Percentiles rank a stretch among this genome's conserved stretches.
Conservation (phyloP, 2,113 vertebrate species). For the Heterotis niloticus region DNA sequence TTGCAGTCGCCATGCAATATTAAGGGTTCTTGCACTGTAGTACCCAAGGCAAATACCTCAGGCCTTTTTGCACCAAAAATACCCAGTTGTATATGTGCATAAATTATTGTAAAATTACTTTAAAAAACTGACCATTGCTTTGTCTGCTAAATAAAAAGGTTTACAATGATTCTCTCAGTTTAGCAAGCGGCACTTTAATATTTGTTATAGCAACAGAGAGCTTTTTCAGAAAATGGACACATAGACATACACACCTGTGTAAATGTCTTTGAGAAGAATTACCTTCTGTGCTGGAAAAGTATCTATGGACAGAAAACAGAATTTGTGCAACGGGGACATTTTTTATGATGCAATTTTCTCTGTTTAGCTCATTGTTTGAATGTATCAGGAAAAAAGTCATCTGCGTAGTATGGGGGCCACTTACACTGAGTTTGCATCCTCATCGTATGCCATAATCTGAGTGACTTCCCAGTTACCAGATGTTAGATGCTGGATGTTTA, state of each 20-base stretch:
- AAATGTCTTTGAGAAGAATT: constrained; percentile 52
- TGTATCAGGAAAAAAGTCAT: neutral
- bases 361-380: neutral
- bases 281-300: constrained; percentile 61
- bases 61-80: no score
- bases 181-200: neutral
- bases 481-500: constrained; percentile 56
- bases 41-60: no score
- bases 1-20: no score
- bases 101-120: no score
- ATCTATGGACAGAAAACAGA: constrained; percentile 43
- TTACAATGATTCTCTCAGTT: no score
- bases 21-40: no score
- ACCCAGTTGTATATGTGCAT: no score
- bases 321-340: neutral
- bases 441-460: constrained; percentile 52
- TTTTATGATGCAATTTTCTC: neutral
- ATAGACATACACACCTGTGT: constrained; percentile 51
- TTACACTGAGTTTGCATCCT: constrained; percentile 50
- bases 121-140: no score
- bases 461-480: constrained; percentile 67
- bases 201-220: neutral
- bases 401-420: constrained; percentile 2
- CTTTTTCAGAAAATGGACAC: neutral
- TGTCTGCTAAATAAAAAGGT: no score